These are phyloP conservation scores for Oscheius sp. DNA, from an alignment of 2,888 invertebrate genomes.

Conservation along the genomic window DNA sequence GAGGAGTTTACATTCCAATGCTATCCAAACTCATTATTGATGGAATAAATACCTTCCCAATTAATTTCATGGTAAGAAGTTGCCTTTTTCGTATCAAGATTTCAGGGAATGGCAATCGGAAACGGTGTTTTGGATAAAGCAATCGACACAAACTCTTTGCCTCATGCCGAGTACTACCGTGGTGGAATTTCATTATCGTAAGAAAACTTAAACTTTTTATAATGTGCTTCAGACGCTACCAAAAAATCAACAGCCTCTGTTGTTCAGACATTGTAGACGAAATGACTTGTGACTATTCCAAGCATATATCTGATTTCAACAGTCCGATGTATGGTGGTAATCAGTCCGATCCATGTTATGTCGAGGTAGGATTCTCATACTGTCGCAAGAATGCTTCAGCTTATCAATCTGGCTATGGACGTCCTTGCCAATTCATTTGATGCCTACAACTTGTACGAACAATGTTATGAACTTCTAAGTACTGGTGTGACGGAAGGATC, in stretches of 20 bases:
- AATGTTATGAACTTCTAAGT: slow-evolving; percentile 43
- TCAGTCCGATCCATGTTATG: slow-evolving; percentile 45
- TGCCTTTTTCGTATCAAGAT: slow-evolving; percentile 4
- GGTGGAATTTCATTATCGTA: slow-evolving; percentile 52
- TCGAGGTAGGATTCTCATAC: neutral
- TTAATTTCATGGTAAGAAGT: slow-evolving; percentile 47
- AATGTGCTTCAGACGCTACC: slow-evolving; percentile 2
- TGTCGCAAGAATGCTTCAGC: slow-evolving; percentile 3
- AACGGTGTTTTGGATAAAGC: slow-evolving; percentile 61
- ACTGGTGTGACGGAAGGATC: slow-evolving; percentile 37
- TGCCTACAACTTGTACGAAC: slow-evolving; percentile 55
- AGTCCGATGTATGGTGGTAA: slow-evolving; percentile 48
- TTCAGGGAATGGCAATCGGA: slow-evolving; percentile 60
- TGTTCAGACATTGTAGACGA: slow-evolving; percentile 44
- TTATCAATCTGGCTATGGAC: slow-evolving; percentile 25
- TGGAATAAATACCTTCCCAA: slow-evolving; percentile 43
- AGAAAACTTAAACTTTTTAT: neutral
- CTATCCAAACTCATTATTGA: slow-evolving; percentile 44
- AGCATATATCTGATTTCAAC: slow-evolving; percentile 42
- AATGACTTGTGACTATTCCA: slow-evolving; percentile 47
- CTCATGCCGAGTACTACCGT: slow-evolving; percentile 59
- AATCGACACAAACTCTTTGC: slow-evolving; percentile 53
- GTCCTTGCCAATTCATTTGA: slow-evolving; percentile 46
- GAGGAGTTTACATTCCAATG: slow-evolving; percentile 57
- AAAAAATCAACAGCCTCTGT: slow-evolving; percentile 41